A percentile compares a stretch with the other conserved stretches of the same genome.
Evolutionary conservation across 2,888 invertebrate genomes (phyloP).

Genomic region (Tetragonisca angustula): DNA sequence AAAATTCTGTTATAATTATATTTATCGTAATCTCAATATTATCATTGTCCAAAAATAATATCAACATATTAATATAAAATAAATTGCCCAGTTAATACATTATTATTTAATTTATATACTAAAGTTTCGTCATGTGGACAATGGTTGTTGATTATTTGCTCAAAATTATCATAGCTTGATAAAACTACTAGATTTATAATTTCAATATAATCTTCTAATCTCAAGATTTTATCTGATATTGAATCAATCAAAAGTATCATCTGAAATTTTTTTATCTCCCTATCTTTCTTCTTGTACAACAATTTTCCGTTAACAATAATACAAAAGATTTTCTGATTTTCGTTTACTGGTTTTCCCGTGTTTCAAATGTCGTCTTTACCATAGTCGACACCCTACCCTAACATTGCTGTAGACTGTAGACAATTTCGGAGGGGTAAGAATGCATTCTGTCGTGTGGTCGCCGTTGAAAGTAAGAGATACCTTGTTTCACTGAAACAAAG

Average conservation of each 20-base stretch:
- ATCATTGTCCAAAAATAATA: not conserved
- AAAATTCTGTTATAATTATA: no score
- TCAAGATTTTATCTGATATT: no score
- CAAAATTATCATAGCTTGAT: not conserved
- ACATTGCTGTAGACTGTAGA: not conserved
- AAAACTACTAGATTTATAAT: not conserved
- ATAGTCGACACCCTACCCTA: no score
- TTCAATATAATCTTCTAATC: no score
- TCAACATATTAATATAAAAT: not conserved
- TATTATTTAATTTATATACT: no score
- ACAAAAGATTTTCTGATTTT: constrained; percentile 66
- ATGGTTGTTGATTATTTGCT: not conserved
- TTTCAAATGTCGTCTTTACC: constrained; percentile 5
- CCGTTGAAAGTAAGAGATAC: constrained; percentile 4
- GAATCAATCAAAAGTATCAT: no score
- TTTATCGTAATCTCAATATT: not conserved
- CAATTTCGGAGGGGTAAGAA: constrained; percentile 19
- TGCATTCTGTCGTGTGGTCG: constrained; percentile 2
- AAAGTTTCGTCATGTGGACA: no score
- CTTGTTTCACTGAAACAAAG: constrained; percentile 23
- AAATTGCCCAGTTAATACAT: no score
- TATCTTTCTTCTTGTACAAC: no score
- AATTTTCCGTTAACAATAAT: constrained; percentile 1
- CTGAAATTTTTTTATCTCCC: no score
- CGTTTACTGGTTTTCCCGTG: constrained; percentile 19